Percentiles rank a stretch among this genome's conserved stretches.
These are phyloP conservation scores for Amphiprion percula DNA, from an alignment of 2,113 vertebrate species.

Conservation along the genomic window DNA sequence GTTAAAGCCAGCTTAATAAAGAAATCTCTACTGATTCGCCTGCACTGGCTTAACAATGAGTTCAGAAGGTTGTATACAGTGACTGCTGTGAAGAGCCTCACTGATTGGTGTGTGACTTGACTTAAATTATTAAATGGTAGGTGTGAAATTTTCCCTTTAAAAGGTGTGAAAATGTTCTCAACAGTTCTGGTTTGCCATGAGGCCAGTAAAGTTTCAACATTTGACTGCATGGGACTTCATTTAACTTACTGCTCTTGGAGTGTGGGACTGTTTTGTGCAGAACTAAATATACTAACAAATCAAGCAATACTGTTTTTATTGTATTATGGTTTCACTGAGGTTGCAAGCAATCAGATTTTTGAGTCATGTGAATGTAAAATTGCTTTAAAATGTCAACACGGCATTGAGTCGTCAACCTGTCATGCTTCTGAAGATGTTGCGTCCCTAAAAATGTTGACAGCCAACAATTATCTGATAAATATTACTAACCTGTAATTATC, in stretches of 20 bases:
- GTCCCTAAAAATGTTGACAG: background rate
- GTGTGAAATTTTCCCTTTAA: background rate
- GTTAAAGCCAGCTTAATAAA: background rate
- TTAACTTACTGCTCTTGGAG: background rate
- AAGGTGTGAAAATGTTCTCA: slow-evolving; percentile 4
- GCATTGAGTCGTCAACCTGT: too few species aligned
- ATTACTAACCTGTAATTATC: background rate
- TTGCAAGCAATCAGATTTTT: background rate
- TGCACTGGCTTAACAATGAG: slow-evolving; percentile 1
- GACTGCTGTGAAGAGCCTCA: background rate
- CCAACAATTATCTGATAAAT: background rate
- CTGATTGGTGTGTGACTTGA: slow-evolving; percentile 7
- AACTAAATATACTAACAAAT: slow-evolving; percentile 41
- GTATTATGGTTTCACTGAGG: background rate
- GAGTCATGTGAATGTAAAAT: background rate
- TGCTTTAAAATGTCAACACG: too few species aligned
- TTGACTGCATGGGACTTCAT: slow-evolving; percentile 13
- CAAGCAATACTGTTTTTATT: background rate
- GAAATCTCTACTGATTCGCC: background rate
- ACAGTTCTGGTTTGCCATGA: slow-evolving; percentile 2
- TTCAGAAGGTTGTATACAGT: slow-evolving; percentile 5
- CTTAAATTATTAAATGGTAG: slow-evolving; percentile 1
- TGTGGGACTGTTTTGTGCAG: background rate
- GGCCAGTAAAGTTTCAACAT: background rate
- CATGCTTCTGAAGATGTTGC: background rate